Conservation (phyloP, 2,888 invertebrate species). For the Diaperis boleti region DNA sequence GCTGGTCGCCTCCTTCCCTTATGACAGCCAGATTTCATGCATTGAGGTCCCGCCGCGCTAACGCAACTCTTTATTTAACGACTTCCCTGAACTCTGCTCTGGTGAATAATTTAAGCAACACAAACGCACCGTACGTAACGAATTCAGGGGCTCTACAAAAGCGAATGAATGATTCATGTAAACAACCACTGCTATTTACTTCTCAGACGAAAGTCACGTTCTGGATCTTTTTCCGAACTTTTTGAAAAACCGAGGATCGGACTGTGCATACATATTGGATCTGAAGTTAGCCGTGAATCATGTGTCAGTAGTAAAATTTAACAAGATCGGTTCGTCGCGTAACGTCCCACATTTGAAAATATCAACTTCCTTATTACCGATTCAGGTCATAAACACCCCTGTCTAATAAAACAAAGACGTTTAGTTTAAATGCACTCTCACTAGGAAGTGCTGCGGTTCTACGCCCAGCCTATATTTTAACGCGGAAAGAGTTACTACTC, state of each 20-base stretch:
- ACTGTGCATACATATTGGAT: slow-evolving; percentile 1
- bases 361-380: slow-evolving; percentile 17
- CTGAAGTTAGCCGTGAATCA: background rate
- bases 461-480: slow-evolving; percentile 8
- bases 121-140: slow-evolving; percentile 27
- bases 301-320: background rate
- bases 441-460: background rate
- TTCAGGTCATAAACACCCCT: slow-evolving; percentile 5
- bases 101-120: slow-evolving; percentile 30
- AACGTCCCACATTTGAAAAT: slow-evolving; percentile 18
- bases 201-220: slow-evolving; percentile 1
- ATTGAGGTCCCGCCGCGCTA: slow-evolving; percentile 18
- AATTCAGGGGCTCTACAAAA: slow-evolving; percentile 22
- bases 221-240: background rate
- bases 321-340: background rate
- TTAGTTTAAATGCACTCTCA: slow-evolving; percentile 8
- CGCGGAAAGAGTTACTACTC: background rate
- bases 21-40: slow-evolving; percentile 27
- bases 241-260: background rate
- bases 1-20: too few relatives aligned
- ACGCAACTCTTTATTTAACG: slow-evolving; percentile 20
- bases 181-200: slow-evolving; percentile 18
- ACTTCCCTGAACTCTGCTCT: slow-evolving; percentile 17
- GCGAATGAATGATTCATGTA: slow-evolving; percentile 28
- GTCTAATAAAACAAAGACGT: slow-evolving; percentile 22